These are phyloP conservation scores for Drosophila pruinosa DNA, from an alignment of 1,140 invertebrate genomes.

Conservation along the genomic window DNA sequence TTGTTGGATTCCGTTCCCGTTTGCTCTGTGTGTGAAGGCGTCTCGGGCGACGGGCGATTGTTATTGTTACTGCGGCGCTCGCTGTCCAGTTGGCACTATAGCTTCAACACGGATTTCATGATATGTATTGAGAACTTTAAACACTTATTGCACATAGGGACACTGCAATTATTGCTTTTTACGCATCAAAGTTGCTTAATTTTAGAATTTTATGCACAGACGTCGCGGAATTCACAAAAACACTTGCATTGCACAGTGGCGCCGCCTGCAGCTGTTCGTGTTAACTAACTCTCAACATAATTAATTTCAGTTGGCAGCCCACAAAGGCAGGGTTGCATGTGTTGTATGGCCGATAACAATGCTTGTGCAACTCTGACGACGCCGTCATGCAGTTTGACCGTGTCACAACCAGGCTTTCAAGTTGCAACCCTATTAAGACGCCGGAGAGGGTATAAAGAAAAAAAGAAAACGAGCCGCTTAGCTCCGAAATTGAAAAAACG, in stretches of 20 bases:
- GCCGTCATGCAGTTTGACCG: conserved; percentile 23
- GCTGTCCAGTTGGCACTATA: conserved; percentile 37
- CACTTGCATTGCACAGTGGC: conserved; percentile 48
- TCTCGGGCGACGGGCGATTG: conserved; percentile 36
- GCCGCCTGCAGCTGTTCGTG: conserved; percentile 41
- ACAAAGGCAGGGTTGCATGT: conserved; percentile 1
- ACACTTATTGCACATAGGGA: conserved; percentile 50
- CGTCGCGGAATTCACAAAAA: conserved; percentile 58
- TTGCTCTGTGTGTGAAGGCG: conserved; percentile 31
- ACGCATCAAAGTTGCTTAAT: conserved; percentile 30
- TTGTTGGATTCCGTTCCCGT: conserved; percentile 47
- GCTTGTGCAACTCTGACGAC: background rate
- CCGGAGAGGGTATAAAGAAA: conserved; percentile 65
- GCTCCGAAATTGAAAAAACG: conserved; percentile 16
- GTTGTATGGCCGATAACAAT: background rate
- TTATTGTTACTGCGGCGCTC: conserved; percentile 68
- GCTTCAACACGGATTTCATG: conserved; percentile 14
- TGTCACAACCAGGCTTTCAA: conserved; percentile 21
- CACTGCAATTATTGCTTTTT: conserved; percentile 13
- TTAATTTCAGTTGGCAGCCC: conserved; percentile 22
- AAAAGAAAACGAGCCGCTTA: conserved; percentile 41
- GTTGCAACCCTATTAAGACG: conserved; percentile 63
- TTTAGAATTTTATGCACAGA: conserved; percentile 65
- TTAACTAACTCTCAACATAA: background rate
- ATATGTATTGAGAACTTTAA: conserved; percentile 17